A percentile compares a stretch with the other conserved stretches of the same genome.
Conservation (phyloP, 2,113 vertebrate species). For the Grallaria varia region DNA sequence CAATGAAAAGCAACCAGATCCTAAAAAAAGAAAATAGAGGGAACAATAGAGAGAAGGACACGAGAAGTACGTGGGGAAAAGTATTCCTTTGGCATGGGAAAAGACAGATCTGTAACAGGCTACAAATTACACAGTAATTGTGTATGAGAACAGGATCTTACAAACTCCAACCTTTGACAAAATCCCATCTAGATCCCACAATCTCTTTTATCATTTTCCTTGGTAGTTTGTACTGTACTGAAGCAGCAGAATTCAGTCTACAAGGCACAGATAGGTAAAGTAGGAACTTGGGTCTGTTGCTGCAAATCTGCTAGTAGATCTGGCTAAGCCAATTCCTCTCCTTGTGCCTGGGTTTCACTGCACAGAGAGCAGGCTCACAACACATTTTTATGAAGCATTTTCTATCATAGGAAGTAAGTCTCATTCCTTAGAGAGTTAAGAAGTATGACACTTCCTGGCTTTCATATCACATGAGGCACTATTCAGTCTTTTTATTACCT, state of each 20-base stretch:
- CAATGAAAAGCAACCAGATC: neutral
- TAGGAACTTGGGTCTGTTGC: neutral
- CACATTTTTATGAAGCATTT: neutral
- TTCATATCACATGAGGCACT: neutral
- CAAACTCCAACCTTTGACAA: neutral
- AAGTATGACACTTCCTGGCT: neutral
- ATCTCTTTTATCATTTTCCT: neutral
- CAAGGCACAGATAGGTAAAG: neutral
- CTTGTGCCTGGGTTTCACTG: accelerated
- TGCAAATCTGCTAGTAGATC: neutral
- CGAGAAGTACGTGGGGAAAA: neutral
- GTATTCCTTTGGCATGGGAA: neutral
- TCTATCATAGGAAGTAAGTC: neutral
- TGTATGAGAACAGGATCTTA: neutral
- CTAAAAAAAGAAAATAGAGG: neutral
- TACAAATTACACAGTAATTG: neutral
- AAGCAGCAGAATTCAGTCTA: neutral
- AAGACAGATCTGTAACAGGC: neutral
- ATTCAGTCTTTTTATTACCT: neutral
- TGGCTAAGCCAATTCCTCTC: neutral
- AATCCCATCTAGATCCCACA: neutral
- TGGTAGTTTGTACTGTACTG: neutral
- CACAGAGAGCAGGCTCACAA: neutral
- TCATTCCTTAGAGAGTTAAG: neutral
- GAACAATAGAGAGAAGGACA: neutral